phyloP scores from a whole-genome alignment of 2,113 vertebrate species.

The Cyphomyrus plagiostoma region DNA sequence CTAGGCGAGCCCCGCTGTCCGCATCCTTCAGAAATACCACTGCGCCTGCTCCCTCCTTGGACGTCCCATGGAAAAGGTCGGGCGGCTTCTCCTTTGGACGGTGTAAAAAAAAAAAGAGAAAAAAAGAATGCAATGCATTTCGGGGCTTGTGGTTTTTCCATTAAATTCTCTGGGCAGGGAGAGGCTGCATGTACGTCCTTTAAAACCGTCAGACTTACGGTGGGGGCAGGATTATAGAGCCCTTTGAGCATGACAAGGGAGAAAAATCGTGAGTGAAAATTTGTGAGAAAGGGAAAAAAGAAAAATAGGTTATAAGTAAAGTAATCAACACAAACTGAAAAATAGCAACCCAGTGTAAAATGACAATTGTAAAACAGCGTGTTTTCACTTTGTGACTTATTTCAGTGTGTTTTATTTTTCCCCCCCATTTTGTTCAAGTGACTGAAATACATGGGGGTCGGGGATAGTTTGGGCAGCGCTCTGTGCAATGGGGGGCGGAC shows the following conservation, averaged over 20 bases:
- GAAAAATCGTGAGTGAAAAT: not conserved
- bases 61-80: slow-evolving; percentile 39
- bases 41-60: slow-evolving; percentile 44
- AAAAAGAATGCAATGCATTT: not conserved
- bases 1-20: slow-evolving; percentile 41
- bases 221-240: not conserved
- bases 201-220: not conserved
- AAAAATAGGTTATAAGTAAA: not conserved
- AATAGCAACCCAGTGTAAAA: not conserved
- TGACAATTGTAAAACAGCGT: not conserved
- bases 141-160: slow-evolving; percentile 13
- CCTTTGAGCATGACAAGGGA: not conserved
- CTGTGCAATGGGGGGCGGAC: not conserved
- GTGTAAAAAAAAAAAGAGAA: not conserved
- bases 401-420: not conserved
- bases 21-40: slow-evolving; percentile 34
- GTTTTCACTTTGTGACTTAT: not conserved
- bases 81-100: slow-evolving; percentile 6
- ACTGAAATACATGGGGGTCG: not conserved
- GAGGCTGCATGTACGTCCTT: not conserved
- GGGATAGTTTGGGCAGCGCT: not conserved
- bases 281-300: not conserved
- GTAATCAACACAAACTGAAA: not conserved
- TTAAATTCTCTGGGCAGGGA: not conserved
- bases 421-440: not conserved